Conservation (phyloP, 2,888 invertebrate species). For the Aquatica leii region DNA sequence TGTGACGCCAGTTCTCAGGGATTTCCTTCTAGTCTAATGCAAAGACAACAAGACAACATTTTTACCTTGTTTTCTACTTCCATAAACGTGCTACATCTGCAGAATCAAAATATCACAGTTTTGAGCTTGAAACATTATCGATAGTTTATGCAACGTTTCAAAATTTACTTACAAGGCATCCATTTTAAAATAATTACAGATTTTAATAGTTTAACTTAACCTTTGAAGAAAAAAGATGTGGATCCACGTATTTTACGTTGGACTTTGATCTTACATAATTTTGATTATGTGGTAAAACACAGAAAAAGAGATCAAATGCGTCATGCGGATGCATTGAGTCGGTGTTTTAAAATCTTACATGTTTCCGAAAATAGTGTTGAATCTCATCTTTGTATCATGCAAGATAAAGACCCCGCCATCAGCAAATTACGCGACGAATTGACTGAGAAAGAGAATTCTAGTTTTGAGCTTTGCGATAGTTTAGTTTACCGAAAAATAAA, state of each 20-base stretch:
- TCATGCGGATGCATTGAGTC: constrained; percentile 18
- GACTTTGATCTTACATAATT: constrained; percentile 20
- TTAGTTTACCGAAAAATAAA: constrained; percentile 11
- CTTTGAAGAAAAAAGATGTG: constrained; percentile 44
- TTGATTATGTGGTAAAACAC: constrained; percentile 14
- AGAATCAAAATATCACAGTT: constrained; percentile 49
- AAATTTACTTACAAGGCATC: constrained; percentile 46
- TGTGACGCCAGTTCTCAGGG: constrained; percentile 32
- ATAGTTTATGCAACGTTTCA: constrained; percentile 41
- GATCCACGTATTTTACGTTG: constrained; percentile 41
- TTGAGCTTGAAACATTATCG: constrained; percentile 47
- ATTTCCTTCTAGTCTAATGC: constrained; percentile 49
- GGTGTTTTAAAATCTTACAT: constrained; percentile 5
- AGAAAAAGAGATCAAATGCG: background rate
- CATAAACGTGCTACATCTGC: constrained; percentile 45
- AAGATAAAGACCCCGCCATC: constrained; percentile 4
- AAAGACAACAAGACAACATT: constrained; percentile 37
- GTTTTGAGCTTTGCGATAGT: constrained; percentile 11
- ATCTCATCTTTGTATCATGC: constrained; percentile 2
- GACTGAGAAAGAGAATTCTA: background rate
- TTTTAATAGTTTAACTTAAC: constrained; percentile 42
- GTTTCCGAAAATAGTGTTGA: constrained; percentile 10
- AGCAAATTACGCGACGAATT: background rate
- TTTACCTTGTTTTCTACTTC: constrained; percentile 50
- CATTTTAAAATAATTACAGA: constrained; percentile 47